A percentile compares a stretch with the other conserved stretches of the same genome.
Evolutionary conservation across 2,888 invertebrate species (phyloP).

Genomic region (Heliconius cydno): DNA sequence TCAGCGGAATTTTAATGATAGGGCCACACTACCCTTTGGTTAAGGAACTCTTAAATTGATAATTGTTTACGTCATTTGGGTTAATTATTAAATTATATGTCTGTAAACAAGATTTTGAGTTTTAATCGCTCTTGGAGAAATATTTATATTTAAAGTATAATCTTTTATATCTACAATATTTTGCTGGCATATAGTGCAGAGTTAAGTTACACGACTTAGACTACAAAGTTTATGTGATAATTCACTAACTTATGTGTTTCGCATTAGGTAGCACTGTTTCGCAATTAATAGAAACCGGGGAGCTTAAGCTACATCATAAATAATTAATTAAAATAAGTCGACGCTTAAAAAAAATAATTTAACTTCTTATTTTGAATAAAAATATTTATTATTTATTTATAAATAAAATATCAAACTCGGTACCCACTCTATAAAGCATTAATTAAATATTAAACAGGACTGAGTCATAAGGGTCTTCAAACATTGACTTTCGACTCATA

Average conservation of each 20-base stretch:
- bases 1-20: no score
- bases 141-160: background rate
- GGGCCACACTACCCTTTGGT: no score
- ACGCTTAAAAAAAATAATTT: no score
- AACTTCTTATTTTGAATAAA: no score
- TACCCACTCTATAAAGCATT: background rate
- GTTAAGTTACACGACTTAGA: background rate
- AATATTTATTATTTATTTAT: no score
- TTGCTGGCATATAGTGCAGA: background rate
- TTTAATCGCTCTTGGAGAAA: background rate
- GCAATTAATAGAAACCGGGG: no score
- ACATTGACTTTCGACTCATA: constrained; percentile 19
- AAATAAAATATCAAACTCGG: background rate
- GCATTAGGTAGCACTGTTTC: no score
- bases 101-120: background rate
- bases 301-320: fast-evolving
- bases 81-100: no score
- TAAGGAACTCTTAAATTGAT: no score
- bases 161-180: background rate
- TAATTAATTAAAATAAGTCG: no score
- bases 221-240: background rate
- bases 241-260: no score
- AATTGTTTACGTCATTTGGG: no score
- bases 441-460: background rate
- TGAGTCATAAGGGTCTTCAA: background rate